Conservation (phyloP, 2,888 invertebrate genomes). For the Seira ritae region DNA sequence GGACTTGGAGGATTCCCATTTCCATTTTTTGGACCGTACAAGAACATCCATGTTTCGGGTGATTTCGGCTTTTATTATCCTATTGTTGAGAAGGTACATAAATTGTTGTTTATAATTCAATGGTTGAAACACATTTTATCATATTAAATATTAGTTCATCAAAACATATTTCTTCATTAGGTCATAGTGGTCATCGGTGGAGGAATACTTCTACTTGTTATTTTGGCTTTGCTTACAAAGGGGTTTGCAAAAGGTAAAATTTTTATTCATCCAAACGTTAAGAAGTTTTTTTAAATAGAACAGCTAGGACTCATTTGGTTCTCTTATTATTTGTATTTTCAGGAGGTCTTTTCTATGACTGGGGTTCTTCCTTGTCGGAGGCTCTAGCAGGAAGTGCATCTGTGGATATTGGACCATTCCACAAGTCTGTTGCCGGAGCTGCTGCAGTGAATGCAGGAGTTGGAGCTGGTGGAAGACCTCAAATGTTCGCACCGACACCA, state of each 20-base stretch:
- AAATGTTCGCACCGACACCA: not conserved
- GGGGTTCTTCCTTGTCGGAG: slow-evolving; percentile 39
- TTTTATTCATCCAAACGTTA: too few relatives aligned
- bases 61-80: slow-evolving; percentile 20
- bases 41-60: slow-evolving; percentile 38
- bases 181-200: slow-evolving; percentile 44
- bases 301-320: too few relatives aligned
- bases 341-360: slow-evolving; percentile 30
- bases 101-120: not conserved
- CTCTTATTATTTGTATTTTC: too few relatives aligned
- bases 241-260: slow-evolving; percentile 36
- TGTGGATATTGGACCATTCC: slow-evolving; percentile 45
- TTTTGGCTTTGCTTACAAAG: slow-evolving; percentile 42
- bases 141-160: too few relatives aligned
- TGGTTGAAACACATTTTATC: not conserved
- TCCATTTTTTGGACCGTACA: slow-evolving; percentile 39
- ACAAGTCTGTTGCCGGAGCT: slow-evolving; percentile 53
- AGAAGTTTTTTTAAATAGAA: too few relatives aligned
- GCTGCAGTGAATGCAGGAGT: slow-evolving; percentile 32
- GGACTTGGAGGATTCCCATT: slow-evolving; percentile 24
- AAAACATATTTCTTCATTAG: slow-evolving; percentile 26
- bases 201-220: slow-evolving; percentile 48
- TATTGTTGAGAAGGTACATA: slow-evolving; percentile 43
- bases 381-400: slow-evolving; percentile 46
- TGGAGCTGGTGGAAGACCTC: slow-evolving; percentile 29